phyloP scores from a whole-genome alignment of 2,797 vertebrate genomes.

The Austrolebias charrua region DNA sequence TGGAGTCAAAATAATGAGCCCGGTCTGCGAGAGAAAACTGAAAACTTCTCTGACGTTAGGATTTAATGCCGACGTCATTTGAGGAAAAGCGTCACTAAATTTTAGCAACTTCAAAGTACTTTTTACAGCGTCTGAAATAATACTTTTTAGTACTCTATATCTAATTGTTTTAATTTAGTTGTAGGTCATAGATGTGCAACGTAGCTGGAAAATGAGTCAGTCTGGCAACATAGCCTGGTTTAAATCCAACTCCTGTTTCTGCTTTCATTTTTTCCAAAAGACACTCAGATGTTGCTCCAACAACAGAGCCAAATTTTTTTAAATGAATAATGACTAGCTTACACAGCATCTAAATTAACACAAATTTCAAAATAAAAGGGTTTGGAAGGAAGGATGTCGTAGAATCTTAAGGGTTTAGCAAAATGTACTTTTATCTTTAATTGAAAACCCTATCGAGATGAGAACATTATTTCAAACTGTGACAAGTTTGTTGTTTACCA shows the following conservation, averaged over 20 bases:
- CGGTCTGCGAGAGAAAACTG: constrained; percentile 20
- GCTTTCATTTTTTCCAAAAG: constrained; percentile 2
- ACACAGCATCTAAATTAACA: neutral
- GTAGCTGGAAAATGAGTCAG: constrained; percentile 2
- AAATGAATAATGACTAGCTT: neutral
- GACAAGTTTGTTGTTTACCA: no score
- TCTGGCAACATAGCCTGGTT: constrained; percentile 6
- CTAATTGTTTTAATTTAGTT: neutral
- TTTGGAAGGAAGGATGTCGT: no score
- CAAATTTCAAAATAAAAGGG: neutral
- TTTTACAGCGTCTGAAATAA: neutral
- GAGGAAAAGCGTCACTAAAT: constrained; percentile 11
- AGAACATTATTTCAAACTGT: no score
- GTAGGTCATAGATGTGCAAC: neutral
- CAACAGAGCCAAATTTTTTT: neutral
- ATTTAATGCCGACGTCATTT: constrained; percentile 12
- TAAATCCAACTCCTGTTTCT: constrained; percentile 7
- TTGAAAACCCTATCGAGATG: no score
- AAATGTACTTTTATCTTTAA: neutral
- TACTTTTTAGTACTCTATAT: neutral
- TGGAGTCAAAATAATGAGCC: constrained; percentile 60
- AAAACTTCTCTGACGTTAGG: constrained; percentile 20
- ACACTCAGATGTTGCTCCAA: constrained; percentile 9
- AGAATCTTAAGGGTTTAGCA: no score
- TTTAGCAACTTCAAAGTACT: neutral